Evolutionary conservation across 2,113 vertebrate genomes (phyloP).

Genomic region (Verasper variegatus): DNA sequence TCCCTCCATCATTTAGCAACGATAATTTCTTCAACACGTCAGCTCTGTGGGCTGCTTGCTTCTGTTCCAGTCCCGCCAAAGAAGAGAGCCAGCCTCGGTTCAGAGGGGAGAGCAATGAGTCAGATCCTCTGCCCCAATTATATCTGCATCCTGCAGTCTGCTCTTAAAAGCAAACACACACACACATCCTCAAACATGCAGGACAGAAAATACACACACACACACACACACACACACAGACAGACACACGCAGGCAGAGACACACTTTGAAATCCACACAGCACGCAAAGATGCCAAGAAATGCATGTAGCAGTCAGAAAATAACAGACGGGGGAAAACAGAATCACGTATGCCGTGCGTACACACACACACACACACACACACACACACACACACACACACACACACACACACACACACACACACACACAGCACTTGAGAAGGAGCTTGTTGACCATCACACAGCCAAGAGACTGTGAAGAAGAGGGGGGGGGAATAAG

Average conservation of each 20-base stretch:
- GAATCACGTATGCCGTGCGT: conserved; percentile 30
- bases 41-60: conserved; percentile 68
- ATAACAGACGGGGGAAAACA: conserved; percentile 65
- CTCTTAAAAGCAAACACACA: conserved; percentile 58
- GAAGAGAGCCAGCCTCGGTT: conserved; percentile 61
- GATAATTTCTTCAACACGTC: conserved; percentile 67
- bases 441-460: conserved; percentile 73
- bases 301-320: conserved; percentile 63
- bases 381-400: conserved; percentile 42
- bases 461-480: conserved; percentile 63
- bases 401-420: conserved; percentile 48
- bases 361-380: conserved; percentile 4
- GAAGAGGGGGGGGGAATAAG: conserved; percentile 34
- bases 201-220: conserved; percentile 37
- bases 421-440: conserved; percentile 64
- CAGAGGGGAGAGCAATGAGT: conserved; percentile 71
- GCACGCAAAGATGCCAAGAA: conserved; percentile 60
- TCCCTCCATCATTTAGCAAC: conserved; percentile 67
- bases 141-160: conserved; percentile 76
- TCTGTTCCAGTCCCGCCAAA: conserved; percentile 52
- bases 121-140: conserved; percentile 78
- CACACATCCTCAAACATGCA: conserved; percentile 17
- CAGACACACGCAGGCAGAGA: conserved; percentile 40
- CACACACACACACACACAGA: conserved; percentile 38
- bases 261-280: conserved; percentile 69